A percentile compares a stretch with the other conserved stretches of the same genome.
phyloP scores from a whole-genome alignment of 2,888 invertebrate genomes.

The Mythimna pallens region DNA sequence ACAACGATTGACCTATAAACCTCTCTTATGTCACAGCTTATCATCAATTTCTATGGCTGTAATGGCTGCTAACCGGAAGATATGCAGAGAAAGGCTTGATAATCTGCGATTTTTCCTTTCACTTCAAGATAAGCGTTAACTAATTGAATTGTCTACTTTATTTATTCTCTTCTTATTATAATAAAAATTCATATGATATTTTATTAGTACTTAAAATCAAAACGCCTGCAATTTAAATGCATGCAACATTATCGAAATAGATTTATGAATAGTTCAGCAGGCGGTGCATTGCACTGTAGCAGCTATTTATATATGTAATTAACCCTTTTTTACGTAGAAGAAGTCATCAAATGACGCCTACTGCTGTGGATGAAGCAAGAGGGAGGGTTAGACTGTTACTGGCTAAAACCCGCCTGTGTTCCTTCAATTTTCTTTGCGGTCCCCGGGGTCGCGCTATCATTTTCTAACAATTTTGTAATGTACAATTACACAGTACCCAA shows the following conservation, averaged over 20 bases:
- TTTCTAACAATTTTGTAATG: too few species aligned
- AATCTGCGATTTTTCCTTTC: neutral
- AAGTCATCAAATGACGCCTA: too few species aligned
- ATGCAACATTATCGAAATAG: conserved; percentile 19
- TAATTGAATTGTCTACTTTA: neutral
- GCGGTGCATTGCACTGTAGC: neutral
- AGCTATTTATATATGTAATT: too few species aligned
- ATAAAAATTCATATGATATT: neutral
- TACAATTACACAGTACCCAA: neutral
- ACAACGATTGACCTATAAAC: conserved; percentile 67
- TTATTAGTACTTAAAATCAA: neutral
- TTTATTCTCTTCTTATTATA: neutral
- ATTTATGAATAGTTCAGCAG: conserved; percentile 1
- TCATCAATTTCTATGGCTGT: conserved; percentile 36
- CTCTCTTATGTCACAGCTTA: conserved; percentile 67
- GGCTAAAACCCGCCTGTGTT: too few species aligned
- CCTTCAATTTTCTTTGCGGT: too few species aligned
- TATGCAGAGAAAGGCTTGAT: neutral
- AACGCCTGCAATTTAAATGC: conserved; percentile 21
- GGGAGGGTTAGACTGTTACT: too few species aligned
- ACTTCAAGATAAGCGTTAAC: neutral
- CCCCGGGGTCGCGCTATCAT: too few species aligned
- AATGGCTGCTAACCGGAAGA: conserved; percentile 22
- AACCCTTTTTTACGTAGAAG: too few species aligned
- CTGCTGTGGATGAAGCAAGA: too few species aligned